Base-by-base conservation (phyloP, 2,888 invertebrate species). In the Lepas anatifera region DNA sequence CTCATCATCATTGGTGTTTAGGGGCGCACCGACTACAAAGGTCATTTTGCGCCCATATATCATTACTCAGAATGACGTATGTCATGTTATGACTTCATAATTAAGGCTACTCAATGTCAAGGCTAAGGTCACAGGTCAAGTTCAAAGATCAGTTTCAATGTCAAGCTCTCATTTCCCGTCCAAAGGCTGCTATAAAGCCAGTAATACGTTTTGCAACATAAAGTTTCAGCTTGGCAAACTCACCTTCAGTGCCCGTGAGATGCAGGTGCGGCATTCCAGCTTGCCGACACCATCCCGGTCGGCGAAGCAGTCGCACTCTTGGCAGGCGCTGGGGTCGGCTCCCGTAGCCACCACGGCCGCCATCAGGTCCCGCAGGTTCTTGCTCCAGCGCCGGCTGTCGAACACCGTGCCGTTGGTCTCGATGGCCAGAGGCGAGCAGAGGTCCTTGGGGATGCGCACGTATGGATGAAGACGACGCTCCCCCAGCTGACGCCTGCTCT, bases 241-340 rank as follows among this genome's bases (percentile, higher is more conserved):
- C 32, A 58, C 58, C 58, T 32, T 11, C 32, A 58, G 58, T 1
- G 32, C 6, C 0, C 29, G 77, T 10, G 78, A 76, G 0, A 78
- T 74, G 70, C 79, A 79, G 43, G 75, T 76, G 63, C 77, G 76
- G 74, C 82, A 82, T 68, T 78, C 76, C 29, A 79, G 74, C 46
- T 75, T 75, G 2, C 81, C 80, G 3, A 77, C 76, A n/a, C 81
- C 81, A 70, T 78, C 76, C n/a, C 76, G 75, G 70, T 80, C 80
- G 3, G 79, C 76, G 1, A 78, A 77, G 74, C 82, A 82, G 63
- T 78, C 78, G 75, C 82, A 82, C 18, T 77, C 75, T 74, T 81
- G 82, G 73, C 82, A 82, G n/a, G 74, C 73, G 1, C 79, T 75
- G 0, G 79, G 78, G 29, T 75, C 72, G 35, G 79, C 77, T 16